Evolutionary conservation across 2,113 vertebrate genomes (phyloP), one percentile per base, ranked within the genome.

Genomic region (Aegotheles bennettii): DNA sequence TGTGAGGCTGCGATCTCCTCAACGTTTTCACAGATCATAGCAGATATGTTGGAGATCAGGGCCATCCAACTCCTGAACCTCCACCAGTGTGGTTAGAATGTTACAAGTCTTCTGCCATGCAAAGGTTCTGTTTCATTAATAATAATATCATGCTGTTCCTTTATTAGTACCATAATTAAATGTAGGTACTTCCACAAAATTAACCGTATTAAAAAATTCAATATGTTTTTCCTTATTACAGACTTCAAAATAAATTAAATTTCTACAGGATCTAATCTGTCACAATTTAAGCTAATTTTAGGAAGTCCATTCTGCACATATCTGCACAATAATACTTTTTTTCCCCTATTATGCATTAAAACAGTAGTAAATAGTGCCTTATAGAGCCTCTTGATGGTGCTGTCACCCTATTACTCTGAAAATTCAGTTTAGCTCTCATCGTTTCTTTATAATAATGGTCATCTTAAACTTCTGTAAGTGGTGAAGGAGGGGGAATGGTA

Each of bases 321-420:
- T 40, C 25, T 57, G 38, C 59, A 23, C 33, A 76, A 2, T 59
- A n/a, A 3, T 59, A n/a, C 53, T 71, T 83, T 74, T 91, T 64
- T 26, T 42, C 23, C 23, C 43, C 11, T 73, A 2, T 18, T 9
- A 10, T 42, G 23, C 8, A 48, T 63, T 48, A 65, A 71, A 45
- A 1, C 10, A 40, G 3, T 50, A 56, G 56, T 71, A 78, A 91
- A 70, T 69, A 73, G 6, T 94, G 68, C 31, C 26, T n/a, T 47
- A 35, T 17, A 64, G 56, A 89, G 42, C 94, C 96, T 76, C 95
- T 85, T 93, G 97, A 79, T 94, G 96, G 97, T 93, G 95, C 95
- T 96, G 48, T 87, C 77, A 50, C 33, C 21, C 94, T 94, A 87
- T 93, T 70, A 51, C 67, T 89, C 47, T 68, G 56, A 83, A 81